These are phyloP conservation scores for Trachelus tabidus DNA, from an alignment of 2,888 invertebrate species.

Conservation along the genomic window DNA sequence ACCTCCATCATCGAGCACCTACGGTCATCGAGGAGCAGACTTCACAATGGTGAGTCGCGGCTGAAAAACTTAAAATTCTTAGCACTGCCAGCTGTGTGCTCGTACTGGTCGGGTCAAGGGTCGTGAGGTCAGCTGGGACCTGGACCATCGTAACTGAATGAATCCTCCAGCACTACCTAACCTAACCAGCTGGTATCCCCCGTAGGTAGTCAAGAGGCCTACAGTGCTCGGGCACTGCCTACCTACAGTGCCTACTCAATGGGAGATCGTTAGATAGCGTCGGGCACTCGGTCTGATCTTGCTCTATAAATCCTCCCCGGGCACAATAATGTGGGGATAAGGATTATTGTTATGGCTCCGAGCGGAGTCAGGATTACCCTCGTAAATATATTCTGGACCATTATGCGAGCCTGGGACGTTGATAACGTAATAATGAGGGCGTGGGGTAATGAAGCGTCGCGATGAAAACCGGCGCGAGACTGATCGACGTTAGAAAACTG, in stretches of 20 bases:
- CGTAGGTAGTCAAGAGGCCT: background rate
- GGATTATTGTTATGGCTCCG: slow-evolving; percentile 59
- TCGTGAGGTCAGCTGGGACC: background rate
- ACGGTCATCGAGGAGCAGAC: slow-evolving; percentile 53
- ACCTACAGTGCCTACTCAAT: slow-evolving; percentile 54
- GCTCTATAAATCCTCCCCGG: slow-evolving; percentile 63
- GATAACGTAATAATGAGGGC: slow-evolving; percentile 62
- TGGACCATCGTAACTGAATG: background rate
- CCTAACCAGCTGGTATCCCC: background rate
- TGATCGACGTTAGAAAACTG: slow-evolving; percentile 38
- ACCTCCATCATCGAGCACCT: slow-evolving; percentile 63
- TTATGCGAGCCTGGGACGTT: slow-evolving; percentile 52
- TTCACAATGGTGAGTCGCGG: slow-evolving; percentile 55
- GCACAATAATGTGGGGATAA: slow-evolving; percentile 63
- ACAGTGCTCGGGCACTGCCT: background rate
- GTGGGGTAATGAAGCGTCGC: slow-evolving; percentile 55
- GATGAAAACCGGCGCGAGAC: slow-evolving; percentile 45
- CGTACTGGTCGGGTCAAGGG: background rate
- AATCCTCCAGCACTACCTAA: background rate
- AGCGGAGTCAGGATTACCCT: slow-evolving; percentile 43
- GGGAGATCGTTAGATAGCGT: slow-evolving; percentile 62
- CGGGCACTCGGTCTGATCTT: slow-evolving; percentile 35
- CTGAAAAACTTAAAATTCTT: background rate
- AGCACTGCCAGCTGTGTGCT: background rate
- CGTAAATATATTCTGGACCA: slow-evolving; percentile 54